Evolutionary conservation across 2,888 invertebrate genomes (phyloP), one percentile per base, ranked within the genome.

Genomic region (Spisula subtruncata): DNA sequence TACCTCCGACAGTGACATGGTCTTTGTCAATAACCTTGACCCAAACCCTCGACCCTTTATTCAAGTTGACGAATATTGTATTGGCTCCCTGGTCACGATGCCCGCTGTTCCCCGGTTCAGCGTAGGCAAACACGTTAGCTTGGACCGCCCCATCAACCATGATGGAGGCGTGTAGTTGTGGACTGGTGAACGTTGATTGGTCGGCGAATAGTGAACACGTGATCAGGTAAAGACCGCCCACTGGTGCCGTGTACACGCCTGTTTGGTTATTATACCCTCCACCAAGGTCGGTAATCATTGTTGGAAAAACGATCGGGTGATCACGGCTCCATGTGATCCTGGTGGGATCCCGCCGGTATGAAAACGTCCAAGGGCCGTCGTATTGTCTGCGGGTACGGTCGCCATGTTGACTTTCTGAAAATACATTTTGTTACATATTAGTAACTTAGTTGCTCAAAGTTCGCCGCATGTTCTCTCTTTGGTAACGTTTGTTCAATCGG

Each of bases 61-160:
- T 85, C 18, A 86, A 51, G 14, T 90, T 46, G 0, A 85, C 79
- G 51, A 90, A 83, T 18, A 90, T 83, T 0, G 90, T 90, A 18
- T 88, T 46, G 0, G 90, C 87, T 20, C 90, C 90, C 66, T 90
- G 90, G 56, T 90, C 90, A 35, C 90, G 81, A 41, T 83, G 83
- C 2, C 41, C 41, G 8, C 41, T 41, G 25, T 66, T 80, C 0
- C 75, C 75, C 12, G 20, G 10, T 82, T 90, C 86, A 12, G 88
- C 85, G 35, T 83, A 83, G 5, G 88, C 90, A 25, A 90, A 90
- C 4, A 90, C 88, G 32, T 86, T 80, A 18, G 51, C 90, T 16
- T 83, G 35, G 0, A 12, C 18, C 0, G 20, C 54, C 5, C 83
- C 83, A 25, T 88, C 88, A n/a, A 88, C 75, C 18, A 88, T 83